Evolutionary conservation across 2,888 invertebrate species (phyloP), one percentile per base, ranked within the genome.

Genomic region (Drosophila paracracens): DNA sequence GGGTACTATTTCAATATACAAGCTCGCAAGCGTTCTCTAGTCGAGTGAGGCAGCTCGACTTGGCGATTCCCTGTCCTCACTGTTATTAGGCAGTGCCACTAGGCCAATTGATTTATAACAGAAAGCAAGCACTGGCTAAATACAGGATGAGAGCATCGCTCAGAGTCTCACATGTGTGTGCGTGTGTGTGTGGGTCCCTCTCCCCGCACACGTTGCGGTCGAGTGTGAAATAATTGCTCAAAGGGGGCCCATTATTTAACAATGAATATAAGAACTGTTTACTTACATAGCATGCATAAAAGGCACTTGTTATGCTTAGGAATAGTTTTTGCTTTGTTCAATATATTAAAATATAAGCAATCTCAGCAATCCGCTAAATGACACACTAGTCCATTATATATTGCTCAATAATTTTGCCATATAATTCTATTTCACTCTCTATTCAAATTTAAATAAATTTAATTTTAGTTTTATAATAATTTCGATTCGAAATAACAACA

Each of bases 91-190:
- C 52, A 11, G 25, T 25, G 57, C 40, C 35, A 53, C 50, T 61
- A 54, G 48, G 36, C 50, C 60, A 72, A 78, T 78, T 78, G 78
- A 79, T 78, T 78, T 75, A 60, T 78, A 78, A 43, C 78, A 72
- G 46, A 74, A 78, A 71, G 0, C 29, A 43, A n/a, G n/a, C 21
- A 25, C 33, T 25, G 33, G n/a, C 61, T 3, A 43, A 56, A 46
- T 40, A 36, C 29, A 57, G 58, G 53, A 58, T 65, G 62, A 46
- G 56, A 46, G 51, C 59, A 74, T 58, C 53, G 35, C 33, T 21
- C 7, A 13, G 33, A 10, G 16, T 27, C 11, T 29, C 25, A 29
- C 11, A n/a, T 29, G n/a, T 11, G 11, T 50, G 11, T 51, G 18
- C 3, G 25, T 46, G 27, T 8, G 25, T 25, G 25, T 50, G 13